Conservation (phyloP, 2,888 invertebrate species). For the Pristionchus arcanus region DNA sequence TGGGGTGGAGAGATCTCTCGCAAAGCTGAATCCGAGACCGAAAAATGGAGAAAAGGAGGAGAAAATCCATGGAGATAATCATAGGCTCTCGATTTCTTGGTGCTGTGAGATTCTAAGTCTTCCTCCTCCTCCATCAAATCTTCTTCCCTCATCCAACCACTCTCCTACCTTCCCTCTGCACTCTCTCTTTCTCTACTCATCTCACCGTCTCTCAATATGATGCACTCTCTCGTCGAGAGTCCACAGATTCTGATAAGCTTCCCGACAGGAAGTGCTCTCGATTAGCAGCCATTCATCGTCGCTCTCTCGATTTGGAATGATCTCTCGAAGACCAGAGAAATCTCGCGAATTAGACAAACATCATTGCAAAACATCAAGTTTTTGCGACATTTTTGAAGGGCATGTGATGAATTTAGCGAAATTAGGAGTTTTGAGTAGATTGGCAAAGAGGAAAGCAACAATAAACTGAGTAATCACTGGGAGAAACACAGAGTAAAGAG, state of each 20-base stretch:
- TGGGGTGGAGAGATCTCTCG: not conserved
- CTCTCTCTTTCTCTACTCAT: constrained; percentile 1
- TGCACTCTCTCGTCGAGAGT: constrained; percentile 9
- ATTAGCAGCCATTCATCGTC: constrained; percentile 6
- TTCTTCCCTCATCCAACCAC: not conserved
- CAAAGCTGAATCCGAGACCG: constrained; percentile 7
- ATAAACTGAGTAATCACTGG: not conserved
- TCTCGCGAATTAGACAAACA: not conserved
- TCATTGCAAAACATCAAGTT: not conserved
- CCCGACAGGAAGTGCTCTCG: constrained; percentile 31
- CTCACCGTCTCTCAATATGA: not conserved
- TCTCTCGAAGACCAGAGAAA: not conserved
- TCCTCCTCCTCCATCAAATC: constrained; percentile 38
- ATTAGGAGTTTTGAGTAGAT: not conserved
- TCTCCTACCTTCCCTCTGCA: not conserved
- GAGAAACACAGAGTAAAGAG: not conserved
- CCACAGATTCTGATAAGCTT: constrained; percentile 28
- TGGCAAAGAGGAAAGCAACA: not conserved
- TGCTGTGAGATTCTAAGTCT: not conserved
- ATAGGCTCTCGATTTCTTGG: constrained; percentile 40
- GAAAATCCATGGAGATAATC: constrained; percentile 30
- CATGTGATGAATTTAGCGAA: not conserved
- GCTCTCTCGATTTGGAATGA: not conserved
- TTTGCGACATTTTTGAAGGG: not conserved
- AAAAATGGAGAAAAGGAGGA: not conserved